These are phyloP conservation scores for Microvelia longipes DNA, from an alignment of 1,140 invertebrate genomes.

Conservation along the genomic window DNA sequence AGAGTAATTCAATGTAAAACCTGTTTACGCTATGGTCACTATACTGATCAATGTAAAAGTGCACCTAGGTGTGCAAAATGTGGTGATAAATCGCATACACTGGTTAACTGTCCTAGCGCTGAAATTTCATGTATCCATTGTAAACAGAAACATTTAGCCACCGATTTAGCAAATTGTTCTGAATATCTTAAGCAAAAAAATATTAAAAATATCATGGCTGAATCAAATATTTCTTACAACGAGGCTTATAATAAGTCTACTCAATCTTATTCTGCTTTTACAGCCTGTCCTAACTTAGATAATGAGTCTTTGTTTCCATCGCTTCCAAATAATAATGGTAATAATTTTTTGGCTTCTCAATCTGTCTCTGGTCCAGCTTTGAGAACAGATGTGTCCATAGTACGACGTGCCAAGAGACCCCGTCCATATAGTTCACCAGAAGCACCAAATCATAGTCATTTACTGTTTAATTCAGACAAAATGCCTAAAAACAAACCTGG, in stretches of 20 bases:
- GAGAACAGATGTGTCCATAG: background rate
- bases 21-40: background rate
- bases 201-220: background rate
- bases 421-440: background rate
- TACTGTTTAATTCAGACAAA: background rate
- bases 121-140: background rate
- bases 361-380: background rate
- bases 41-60: background rate
- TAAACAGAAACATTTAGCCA: background rate
- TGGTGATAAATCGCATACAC: background rate
- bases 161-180: background rate
- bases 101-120: background rate
- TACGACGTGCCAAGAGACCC: background rate
- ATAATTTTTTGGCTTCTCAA: background rate
- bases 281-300: background rate
- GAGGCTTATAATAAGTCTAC: background rate
- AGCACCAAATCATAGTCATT: background rate
- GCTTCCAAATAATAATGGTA: no score
- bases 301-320: background rate
- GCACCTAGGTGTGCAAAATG: background rate
- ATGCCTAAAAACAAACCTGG: background rate
- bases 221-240: background rate
- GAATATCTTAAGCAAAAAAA: background rate
- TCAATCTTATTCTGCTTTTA: background rate
- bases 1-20: background rate